Evolutionary conservation across 53 echinoderm and acorn worm genomes (phyloP).

Genomic region (Glandiceps talaboti): DNA sequence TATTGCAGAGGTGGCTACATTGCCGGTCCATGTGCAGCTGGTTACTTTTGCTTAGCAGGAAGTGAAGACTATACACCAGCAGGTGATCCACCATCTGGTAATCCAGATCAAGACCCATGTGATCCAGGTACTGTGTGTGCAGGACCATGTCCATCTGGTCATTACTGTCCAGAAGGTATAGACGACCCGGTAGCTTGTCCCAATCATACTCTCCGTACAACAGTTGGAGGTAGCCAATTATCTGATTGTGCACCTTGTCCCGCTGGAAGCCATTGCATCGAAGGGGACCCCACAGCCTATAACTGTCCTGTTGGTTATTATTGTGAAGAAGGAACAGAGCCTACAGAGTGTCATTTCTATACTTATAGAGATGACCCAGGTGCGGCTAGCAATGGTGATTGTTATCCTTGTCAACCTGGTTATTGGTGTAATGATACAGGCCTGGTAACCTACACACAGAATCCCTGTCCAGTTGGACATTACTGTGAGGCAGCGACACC

Average conservation of each 20-base stretch:
- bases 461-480: constrained; percentile 86
- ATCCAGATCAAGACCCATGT: constrained; percentile 85
- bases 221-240: constrained; percentile 61
- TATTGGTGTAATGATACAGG: constrained; percentile 92
- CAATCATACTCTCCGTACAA: constrained; percentile 60
- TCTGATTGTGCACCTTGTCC: constrained; percentile 81
- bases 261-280: constrained; percentile 66
- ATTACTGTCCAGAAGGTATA: constrained; percentile 87
- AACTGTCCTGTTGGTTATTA: constrained; percentile 83
- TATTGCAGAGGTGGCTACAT: constrained; percentile 93
- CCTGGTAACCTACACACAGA: constrained; percentile 58
- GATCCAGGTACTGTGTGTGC: constrained; percentile 81
- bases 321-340: constrained; percentile 59
- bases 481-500: constrained; percentile 85
- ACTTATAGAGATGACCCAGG: constrained; percentile 70
- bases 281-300: constrained; percentile 86
- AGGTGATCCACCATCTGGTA: constrained; percentile 34
- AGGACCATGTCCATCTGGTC: constrained; percentile 71
- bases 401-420: constrained; percentile 65
- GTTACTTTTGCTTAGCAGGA: constrained; percentile 81
- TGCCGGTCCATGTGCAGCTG: constrained; percentile 77
- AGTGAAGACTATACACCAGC: constrained; percentile 81
- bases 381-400: constrained; percentile 67
- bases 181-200: constrained; percentile 66
- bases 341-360: constrained; percentile 77